Base-by-base conservation (phyloP, 2,888 invertebrate genomes). In the Lysandra coridon region DNA sequence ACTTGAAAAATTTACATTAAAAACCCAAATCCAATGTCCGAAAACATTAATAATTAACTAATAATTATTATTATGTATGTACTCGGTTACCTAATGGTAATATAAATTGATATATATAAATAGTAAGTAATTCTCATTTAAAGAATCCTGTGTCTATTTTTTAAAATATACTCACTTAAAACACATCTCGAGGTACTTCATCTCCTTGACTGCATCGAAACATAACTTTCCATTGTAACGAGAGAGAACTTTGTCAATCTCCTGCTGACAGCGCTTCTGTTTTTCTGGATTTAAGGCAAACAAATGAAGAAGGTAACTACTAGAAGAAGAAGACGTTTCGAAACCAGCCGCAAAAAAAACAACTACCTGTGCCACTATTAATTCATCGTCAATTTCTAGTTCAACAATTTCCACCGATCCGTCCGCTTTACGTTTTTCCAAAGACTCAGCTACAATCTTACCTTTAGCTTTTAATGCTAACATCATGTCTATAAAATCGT, bases 271-370 rank as follows among this genome's bases (percentile, higher is more conserved):
- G 78, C 86, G 88, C 30, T 81, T 80, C 80, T 94, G 95, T 57
- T 89, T 84, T 6, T 92, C 89, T 1, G 89, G 91, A 80, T 94
- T 83, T 62, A 85, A 88, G 0, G 94, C 93, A 0, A 95, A 85
- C 80, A 90, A 86, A 79, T 92, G 91, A 23, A 92, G 83, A 14
- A 87, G 86, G 79, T 85, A 92, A 80, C 92, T 92, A 1, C 93
- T 89, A 1, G 91, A 88, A 0, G 91, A 91, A 0, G 95, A 92
- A 0, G 93, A 92, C 0, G 94, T 93, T 82, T 94, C 94, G 57
- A 92, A 94, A 1, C 95, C 95, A 14, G 93, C 95, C 4, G 86
- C 89, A 49, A 92, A 92, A 82, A 92, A 92, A 17, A 91, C 81
- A 40, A 89, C 89, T 4, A 90, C 87, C 82, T 92, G 92, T 5